Evolutionary conservation across 2,888 invertebrate genomes (phyloP), one percentile per base, ranked within the genome.

Genomic region (Nemoura dubitans): DNA sequence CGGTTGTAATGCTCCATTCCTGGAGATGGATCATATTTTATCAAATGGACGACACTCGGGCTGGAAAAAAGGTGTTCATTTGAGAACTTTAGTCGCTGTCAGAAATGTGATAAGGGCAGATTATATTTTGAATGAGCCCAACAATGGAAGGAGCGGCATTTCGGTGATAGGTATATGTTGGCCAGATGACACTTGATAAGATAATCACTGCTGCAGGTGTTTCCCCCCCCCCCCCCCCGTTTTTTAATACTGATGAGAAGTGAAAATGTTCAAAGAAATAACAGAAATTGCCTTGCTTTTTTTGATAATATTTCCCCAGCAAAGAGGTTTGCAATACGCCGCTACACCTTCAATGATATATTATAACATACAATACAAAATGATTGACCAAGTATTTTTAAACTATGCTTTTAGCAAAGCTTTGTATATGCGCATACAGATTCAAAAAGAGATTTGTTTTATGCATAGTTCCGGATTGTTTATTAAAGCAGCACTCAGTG

Each of bases 191-290:
- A 59, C 14, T 36, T 59, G 59, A 59, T 59, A 16, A 21, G 10
- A 59, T 59, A 59, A 59, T 59, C 59, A 59, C 59, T 59, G 14
- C n/a, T n/a, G n/a, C n/a, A n/a, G n/a, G n/a, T 59, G 59, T 59
- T 21, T 10, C 10, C 10, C 10, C 10, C 10, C 10, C 10, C 10
- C 10, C 10, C 10, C 10, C 10, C 10, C 10, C 14, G 3, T 59
- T 59, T 59, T 59, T 10, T 59, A 14, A 59, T 36, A 10, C 2
- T 59, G 21, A 59, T 21, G 59, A 14, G 16, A 59, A 59, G 59
- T 21, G 59, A 59, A 59, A 7, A 59, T 59, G 59, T 59, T 16
- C 59, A 1, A 21, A 7, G 6, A 59, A 59, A 59, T 21, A 59
- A 59, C 59, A 59, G 59, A 59, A 59, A 59, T 59, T 59, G 59